Conservation (phyloP, 1,140 invertebrate species). For the Ceratina australensis region DNA sequence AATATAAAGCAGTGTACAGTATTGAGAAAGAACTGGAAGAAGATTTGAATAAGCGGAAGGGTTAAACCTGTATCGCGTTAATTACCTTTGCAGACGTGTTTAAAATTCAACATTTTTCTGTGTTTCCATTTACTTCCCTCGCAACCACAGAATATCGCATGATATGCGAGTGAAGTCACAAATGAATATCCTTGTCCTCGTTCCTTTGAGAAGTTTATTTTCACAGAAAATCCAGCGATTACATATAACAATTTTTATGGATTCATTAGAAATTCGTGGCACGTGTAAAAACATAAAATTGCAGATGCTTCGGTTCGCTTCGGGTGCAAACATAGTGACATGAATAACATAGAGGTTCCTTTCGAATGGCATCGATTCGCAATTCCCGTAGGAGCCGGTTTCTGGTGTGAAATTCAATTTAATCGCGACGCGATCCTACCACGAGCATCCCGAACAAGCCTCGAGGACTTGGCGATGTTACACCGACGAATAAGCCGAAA, state of each 20-base stretch:
- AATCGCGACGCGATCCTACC: constrained; percentile 14
- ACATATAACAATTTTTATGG: too few relatives aligned
- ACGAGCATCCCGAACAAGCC: background rate
- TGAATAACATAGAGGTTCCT: background rate
- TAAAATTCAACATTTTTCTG: background rate
- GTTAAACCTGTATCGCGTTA: background rate
- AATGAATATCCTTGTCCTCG: too few relatives aligned
- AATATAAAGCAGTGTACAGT: background rate
- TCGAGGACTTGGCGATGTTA: background rate
- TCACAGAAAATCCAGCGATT: too few relatives aligned
- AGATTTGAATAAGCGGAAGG: background rate
- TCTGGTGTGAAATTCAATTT: constrained; percentile 33
- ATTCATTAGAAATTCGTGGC: too few relatives aligned
- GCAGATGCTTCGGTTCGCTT: too few relatives aligned
- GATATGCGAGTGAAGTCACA: too few relatives aligned
- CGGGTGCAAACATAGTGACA: background rate
- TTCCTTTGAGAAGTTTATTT: too few relatives aligned
- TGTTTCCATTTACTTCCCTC: too few relatives aligned
- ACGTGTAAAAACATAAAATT: too few relatives aligned
- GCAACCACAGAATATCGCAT: too few relatives aligned
- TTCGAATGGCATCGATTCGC: background rate
- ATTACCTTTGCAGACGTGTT: background rate
- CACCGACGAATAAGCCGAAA: background rate
- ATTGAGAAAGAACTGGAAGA: background rate
- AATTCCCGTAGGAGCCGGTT: background rate